Percentiles rank a stretch among this genome's conserved stretches.
Evolutionary conservation across 2,113 vertebrate species (phyloP).

Genomic region (Fregetta grallaria): DNA sequence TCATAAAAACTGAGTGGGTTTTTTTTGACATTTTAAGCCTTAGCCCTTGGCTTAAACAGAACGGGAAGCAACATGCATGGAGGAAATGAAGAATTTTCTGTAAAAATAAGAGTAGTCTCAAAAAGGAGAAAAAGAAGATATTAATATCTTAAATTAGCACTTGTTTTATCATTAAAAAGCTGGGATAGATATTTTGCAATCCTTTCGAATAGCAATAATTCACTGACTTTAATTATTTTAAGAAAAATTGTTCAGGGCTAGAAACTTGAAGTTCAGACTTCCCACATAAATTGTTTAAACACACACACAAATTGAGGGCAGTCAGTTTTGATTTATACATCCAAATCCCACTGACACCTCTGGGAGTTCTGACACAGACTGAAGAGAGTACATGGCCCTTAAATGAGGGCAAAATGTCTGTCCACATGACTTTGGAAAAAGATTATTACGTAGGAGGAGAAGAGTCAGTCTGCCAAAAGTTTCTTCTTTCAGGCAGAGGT

Average conservation of each 20-base stretch:
- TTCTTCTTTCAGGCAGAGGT: slow-evolving; percentile 44
- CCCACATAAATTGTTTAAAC: slow-evolving; percentile 3
- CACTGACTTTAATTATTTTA: background rate
- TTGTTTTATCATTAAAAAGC: background rate
- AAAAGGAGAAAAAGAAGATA: background rate
- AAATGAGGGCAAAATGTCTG: slow-evolving; percentile 46
- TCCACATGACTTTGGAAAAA: slow-evolving; percentile 16
- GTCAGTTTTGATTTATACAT: slow-evolving; percentile 26
- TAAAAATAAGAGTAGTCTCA: background rate
- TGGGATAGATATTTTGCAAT: background rate
- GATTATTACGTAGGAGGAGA: slow-evolving; percentile 29
- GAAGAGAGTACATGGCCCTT: background rate
- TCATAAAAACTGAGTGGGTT: background rate
- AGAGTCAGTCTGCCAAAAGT: slow-evolving; percentile 35
- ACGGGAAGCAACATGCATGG: background rate
- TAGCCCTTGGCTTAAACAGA: background rate
- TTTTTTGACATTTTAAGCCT: background rate
- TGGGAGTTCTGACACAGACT: slow-evolving; percentile 46
- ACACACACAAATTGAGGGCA: background rate
- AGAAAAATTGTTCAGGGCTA: background rate
- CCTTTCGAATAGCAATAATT: background rate
- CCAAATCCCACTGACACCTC: slow-evolving; percentile 31
- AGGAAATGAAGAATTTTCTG: background rate
- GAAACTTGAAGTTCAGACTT: background rate
- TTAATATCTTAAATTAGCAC: background rate